Evolutionary conservation across 1,140 invertebrate species (phyloP), one percentile per base, ranked within the genome.

Genomic region (Diorhabda elongata): DNA sequence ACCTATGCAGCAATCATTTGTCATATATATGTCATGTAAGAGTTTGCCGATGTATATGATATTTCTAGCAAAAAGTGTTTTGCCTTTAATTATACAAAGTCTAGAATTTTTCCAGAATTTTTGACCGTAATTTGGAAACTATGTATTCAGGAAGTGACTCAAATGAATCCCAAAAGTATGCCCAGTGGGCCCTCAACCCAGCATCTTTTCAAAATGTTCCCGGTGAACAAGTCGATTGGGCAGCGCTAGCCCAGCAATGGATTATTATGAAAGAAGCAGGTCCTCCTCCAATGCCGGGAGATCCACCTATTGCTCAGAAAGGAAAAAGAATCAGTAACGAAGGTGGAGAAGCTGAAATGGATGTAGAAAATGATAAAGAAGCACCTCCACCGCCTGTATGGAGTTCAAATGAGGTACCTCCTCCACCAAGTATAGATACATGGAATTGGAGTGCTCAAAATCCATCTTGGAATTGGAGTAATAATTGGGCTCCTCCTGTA

Each of bases 161-260:
- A 8, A 76, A 78, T 2, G 79, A 79, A 64, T 79, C 78, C 5
- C 81, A 81, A 69, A 85, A 86, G 70, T 90, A 89, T 82, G 88
- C 87, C 72, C 88, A 91, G 76, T 92, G 90, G 90, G 87, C 89
- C 42, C 80, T 91, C 42, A 91, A 91, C 84, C 89, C 90, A 26
- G 85, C 87, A 61, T 85, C 88, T 77, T 81, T 78, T 66, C 78
- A 81, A 80, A 85, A 85, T 78, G 80, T 85, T 70, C 64, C 77
- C 8, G 83, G 83, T 69, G 87, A 86, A 71, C 81, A 84, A 88
- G 96, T 98, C 65, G 96, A 98, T 82, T 98, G 96, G 96, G 96
- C 95, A 44, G 89, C 92, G 65, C 82, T 98, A 72, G 96, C 96
- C 11, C 96, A 98, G 77, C 95, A 98, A 87, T 98, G 96, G 96